Evolutionary conservation across 2,113 vertebrate genomes (phyloP), one percentile per base, ranked within the genome.

Genomic region (Geococcyx californianus): DNA sequence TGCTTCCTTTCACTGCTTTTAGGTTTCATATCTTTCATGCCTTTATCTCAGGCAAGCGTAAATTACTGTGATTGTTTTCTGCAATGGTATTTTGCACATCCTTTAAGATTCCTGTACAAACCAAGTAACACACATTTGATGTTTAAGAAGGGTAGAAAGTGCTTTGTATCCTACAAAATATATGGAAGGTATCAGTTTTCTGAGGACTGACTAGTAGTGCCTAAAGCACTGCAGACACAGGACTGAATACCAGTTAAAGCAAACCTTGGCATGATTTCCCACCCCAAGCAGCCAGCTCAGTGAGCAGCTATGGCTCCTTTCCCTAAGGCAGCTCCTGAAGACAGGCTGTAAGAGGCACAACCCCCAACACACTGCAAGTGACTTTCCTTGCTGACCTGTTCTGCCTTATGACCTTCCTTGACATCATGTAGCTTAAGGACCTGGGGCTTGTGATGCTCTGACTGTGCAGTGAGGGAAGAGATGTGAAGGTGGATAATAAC

Each of bases 331-430:
- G 7, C 66, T 49, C 56, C 62, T 3, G 0, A 38, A 24, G 26
- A 51, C 1, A 1, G 33, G 9, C 23, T 87, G 21, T 36, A 72
- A 45, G 59, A 78, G 23, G 13, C 23, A 36, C 42, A 75, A 20
- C 49, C 60, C 29, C 54, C 3, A 0, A 2, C 5, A 52, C 0
- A 25, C 13, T 59, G 20, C 1, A 0, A 69, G 34, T 2, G 2
- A 10, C 19, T 64, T 40, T 24, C 59, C 25, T 44, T 63, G 66
- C 55, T 51, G 18, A 60, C 0, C 1, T 16, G 5, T 21, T 6
- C 33, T 1, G 2, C 10, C 49, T 24, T n/a, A 23, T 10, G 21
- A 38, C 13, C 31, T 54, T 42, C 52, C 23, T 44, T 2, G 2
- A 18, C 19, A 9, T 5, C n/a, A 3, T 6, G 1, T 23, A 18